Conservation (phyloP, 2,113 vertebrate species). For the Charina bottae region DNA sequence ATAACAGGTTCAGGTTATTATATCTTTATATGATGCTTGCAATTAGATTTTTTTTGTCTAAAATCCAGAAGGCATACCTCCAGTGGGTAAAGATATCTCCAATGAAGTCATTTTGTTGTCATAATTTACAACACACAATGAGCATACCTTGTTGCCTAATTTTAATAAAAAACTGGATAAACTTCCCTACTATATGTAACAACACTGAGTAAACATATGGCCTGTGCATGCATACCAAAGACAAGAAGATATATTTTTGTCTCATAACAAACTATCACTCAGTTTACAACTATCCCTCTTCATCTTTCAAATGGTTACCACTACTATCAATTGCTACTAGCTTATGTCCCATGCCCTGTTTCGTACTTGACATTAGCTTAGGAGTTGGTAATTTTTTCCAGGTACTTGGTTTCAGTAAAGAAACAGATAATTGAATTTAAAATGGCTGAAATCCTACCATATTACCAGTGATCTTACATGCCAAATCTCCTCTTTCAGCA, state of each 20-base stretch:
- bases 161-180: not conserved
- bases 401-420: not conserved
- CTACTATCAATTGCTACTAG: not conserved
- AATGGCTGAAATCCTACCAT: not conserved
- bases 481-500: not conserved
- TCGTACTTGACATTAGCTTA: not conserved
- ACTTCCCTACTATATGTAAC: not conserved
- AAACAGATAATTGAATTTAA: not conserved
- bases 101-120: not conserved
- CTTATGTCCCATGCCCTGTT: not conserved
- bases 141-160: not conserved
- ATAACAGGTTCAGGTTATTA: constrained; percentile 59
- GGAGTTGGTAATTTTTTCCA: not conserved
- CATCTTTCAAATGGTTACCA: not conserved
- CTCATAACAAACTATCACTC: not conserved
- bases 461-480: not conserved
- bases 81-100: constrained; percentile 37
- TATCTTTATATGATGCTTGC: constrained; percentile 43
- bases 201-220: not conserved
- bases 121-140: not conserved
- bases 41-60: constrained; percentile 17
- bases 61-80: constrained; percentile 24
- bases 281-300: not conserved
- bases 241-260: not conserved
- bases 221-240: not conserved